Base-by-base conservation (phyloP, 2,797 vertebrate genomes). In the Myoxocephalus aenaeus region DNA sequence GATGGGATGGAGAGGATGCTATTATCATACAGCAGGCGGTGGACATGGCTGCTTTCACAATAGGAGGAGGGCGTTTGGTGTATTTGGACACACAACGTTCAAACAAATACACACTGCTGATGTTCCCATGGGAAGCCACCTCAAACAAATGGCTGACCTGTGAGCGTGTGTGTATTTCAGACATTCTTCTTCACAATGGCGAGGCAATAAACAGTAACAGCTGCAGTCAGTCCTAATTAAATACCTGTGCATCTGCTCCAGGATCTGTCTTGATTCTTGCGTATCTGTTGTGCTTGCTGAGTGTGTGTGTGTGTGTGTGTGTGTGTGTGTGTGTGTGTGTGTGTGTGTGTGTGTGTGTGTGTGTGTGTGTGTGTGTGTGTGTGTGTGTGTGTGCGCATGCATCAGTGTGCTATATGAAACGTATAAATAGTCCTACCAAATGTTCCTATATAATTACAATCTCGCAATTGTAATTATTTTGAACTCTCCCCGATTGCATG, bases 181-280 rank as follows among this genome's bases (percentile, higher is more conserved):
- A 86, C 79, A 32, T 90, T 93, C 89, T 80, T 84, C 88, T 70
- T 73, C 57, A 70, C 85, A 90, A 84, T 82, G 83, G 88, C 87
- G 67, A 40, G 51, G 81, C 90, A 93, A 92, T 92, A 91, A 93
- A 91, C 86, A 91, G 85, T 82, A 92, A 91, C 94, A 95, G 91
- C 91, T 94, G 94, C 83, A 86, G 87, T 91, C 93, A 82, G 71
- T 82, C 62, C 90, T 93, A 93, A 94, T 94, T 92, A 93, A 84
- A 89, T 89, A 93, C 89, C 88, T 90, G 91, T 87, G 79, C 93
- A 93, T 93, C 92, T 94, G 93, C 78, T 91, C 65, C 70, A 27
- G 74, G 81, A 79, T 88, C 78, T 75, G 65, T 80, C 80, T 77
- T 25, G 38, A 74, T 85, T 66, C 69, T 70, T 85, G 65, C 72